A percentile compares a stretch with the other conserved stretches of the same genome.
These are phyloP conservation scores for Eulimnadia texana DNA, from an alignment of 1,140 invertebrate species.

Conservation along the genomic window DNA sequence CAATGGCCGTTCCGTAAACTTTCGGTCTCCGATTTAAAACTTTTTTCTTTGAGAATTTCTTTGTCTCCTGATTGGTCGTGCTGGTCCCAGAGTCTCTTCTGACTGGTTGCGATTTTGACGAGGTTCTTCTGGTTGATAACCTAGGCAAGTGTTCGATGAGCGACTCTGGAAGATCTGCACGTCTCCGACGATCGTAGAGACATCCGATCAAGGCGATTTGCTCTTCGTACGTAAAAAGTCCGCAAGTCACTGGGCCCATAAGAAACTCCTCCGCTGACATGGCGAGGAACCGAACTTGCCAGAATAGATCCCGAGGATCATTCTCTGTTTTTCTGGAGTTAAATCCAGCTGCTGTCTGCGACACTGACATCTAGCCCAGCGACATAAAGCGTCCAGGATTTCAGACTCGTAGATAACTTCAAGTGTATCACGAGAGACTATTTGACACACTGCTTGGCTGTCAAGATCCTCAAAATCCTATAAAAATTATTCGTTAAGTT, in stretches of 20 bases:
- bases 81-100: not conserved
- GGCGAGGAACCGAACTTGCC: conserved; percentile 45
- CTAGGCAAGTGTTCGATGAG: not conserved
- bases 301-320: conserved; percentile 45
- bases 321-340: conserved; percentile 40
- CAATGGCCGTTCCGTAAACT: no score
- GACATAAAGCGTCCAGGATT: conserved; percentile 41
- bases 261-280: conserved; percentile 45
- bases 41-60: no score
- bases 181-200: conserved; percentile 15
- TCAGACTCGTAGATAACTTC: conserved; percentile 37
- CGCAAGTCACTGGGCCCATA: conserved; percentile 30
- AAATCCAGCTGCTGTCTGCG: conserved; percentile 44
- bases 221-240: conserved; percentile 29
- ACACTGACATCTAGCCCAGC: conserved; percentile 51
- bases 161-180: not conserved
- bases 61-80: no score
- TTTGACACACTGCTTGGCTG: conserved; percentile 37
- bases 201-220: conserved; percentile 21
- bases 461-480: conserved; percentile 44
- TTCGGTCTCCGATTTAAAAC: no score
- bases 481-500: not conserved
- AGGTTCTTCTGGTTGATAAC: not conserved
- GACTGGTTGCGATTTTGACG: not conserved
- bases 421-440: conserved; percentile 45